phyloP scores from a whole-genome alignment of 2,113 vertebrate species.

The Xenopus laevis region DNA sequence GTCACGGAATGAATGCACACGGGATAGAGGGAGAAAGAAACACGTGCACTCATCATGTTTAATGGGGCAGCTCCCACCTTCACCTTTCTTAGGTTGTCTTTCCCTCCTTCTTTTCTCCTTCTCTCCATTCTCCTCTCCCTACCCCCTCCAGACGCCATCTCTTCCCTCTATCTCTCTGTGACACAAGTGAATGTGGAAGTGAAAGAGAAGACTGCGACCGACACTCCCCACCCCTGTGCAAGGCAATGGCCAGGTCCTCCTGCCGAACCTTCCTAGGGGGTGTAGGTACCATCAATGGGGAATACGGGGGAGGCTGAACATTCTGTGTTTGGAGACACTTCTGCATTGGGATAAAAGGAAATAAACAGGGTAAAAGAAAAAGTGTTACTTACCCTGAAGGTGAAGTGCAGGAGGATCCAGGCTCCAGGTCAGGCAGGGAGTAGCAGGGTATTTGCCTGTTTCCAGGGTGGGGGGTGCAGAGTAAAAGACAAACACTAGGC shows the following conservation, averaged over 20 bases:
- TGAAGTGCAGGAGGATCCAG: constrained; percentile 51
- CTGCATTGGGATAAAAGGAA: too few species aligned
- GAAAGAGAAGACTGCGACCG: constrained; percentile 49
- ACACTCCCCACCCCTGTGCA: constrained; percentile 29
- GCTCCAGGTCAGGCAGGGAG: constrained; percentile 46
- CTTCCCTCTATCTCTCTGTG: constrained; percentile 43
- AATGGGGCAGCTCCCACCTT: neutral
- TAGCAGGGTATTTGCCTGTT: neutral
- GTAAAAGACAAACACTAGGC: neutral
- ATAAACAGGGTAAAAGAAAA: neutral
- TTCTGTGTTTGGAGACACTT: constrained; percentile 1
- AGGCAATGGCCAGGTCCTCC: constrained; percentile 35
- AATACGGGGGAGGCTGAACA: constrained; percentile 34
- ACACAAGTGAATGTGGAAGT: constrained; percentile 55
- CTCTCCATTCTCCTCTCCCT: constrained; percentile 40
- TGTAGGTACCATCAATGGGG: constrained; percentile 33
- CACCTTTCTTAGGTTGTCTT: neutral
- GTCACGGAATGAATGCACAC: neutral
- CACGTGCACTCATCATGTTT: neutral
- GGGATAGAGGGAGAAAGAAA: too few species aligned
- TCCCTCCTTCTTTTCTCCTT: neutral
- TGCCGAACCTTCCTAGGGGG: neutral
- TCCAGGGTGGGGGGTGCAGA: neutral
- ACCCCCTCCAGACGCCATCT: constrained; percentile 13
- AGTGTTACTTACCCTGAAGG: constrained; percentile 14